Base-by-base conservation (phyloP, 1,140 invertebrate genomes). In the Drosophila tsacasi region DNA sequence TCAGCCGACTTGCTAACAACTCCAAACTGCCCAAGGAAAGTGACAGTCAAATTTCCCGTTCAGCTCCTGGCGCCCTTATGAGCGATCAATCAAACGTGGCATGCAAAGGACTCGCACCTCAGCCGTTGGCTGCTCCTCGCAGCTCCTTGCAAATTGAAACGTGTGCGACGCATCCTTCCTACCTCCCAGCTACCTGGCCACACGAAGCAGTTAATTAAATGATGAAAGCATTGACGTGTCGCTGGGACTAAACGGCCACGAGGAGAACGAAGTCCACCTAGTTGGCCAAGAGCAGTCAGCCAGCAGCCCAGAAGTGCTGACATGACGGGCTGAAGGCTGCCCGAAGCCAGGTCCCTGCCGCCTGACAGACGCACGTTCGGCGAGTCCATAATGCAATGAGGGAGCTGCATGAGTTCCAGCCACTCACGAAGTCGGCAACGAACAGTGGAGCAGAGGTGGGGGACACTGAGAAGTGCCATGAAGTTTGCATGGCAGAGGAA, bases 201-300 rank as follows among this genome's bases (percentile, higher is more conserved):
- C 66, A 89, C 81, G 77, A 78, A 89, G 76, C 84, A 89, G 85
- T 89, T 89, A 89, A 89, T 89, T 89, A 89, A 89, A 89, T 89
- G 84, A 90, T 89, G 85, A 89, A 90, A 75, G 85, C 84, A 90
- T 90, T 89, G 84, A 89, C 84, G 84, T 89, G 84, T 84, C 84
- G 62, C 74, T 67, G 68, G 54, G 50, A 80, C 66, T 67, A 72
- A 63, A 57, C 58, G 44, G 46, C 37, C 37, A 37, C n/a, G 13
- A 72, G 64, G 42, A 44, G 44, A n/a, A 37, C 27, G 37, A 3
- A 46, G 47, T 44, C 23, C 17, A 30, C n/a, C 19, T 35, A 57
- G 50, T 69, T 72, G 67, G 47, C 37, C 66, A 30, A 21, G 12
- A 59, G 52, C 52, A 47, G 23, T 23, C 40, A 35, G 49, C 21